A percentile compares a stretch with the other conserved stretches of the same genome.
Conservation (phyloP, 1,140 invertebrate genomes). For the Dysdera silvatica region DNA sequence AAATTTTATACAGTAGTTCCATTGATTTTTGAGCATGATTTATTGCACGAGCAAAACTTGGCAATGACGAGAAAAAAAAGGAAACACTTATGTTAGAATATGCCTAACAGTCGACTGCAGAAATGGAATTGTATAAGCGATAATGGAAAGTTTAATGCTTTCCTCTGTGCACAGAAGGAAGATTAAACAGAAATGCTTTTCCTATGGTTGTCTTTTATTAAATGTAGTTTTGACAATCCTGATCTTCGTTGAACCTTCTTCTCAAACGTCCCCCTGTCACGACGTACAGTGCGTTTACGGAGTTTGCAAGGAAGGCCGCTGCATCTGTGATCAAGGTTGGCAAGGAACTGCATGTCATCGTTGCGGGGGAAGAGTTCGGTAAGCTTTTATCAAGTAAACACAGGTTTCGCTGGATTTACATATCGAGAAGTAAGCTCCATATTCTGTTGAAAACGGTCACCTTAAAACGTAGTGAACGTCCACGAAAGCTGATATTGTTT, state of each 20-base stretch:
- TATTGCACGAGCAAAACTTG: no score
- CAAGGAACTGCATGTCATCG: constrained; percentile 76
- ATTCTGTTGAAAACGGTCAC: no score
- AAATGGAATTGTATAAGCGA: constrained; percentile 17
- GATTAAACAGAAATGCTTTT: constrained; percentile 2
- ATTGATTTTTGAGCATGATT: no score
- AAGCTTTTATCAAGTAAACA: constrained; percentile 40
- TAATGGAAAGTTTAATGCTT: constrained; percentile 28
- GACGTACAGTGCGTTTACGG: constrained; percentile 56
- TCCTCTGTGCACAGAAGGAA: constrained; percentile 18
- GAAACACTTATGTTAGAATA: constrained; percentile 17
- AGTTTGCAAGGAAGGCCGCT: constrained; percentile 70
- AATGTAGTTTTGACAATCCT: constrained; percentile 8
- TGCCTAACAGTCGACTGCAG: constrained; percentile 22
- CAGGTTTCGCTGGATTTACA: no score
- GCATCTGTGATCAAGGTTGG: constrained; percentile 82
- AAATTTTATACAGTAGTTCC: no score
- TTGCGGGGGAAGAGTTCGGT: constrained; percentile 87
- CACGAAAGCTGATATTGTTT: no score
- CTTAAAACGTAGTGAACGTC: no score
- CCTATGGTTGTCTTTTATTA: constrained; percentile 12
- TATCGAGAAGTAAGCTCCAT: no score
- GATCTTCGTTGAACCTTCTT: constrained; percentile 6
- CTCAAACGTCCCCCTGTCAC: constrained; percentile 27
- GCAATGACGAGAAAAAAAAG: no score